Base-by-base conservation (phyloP, 2,888 invertebrate species). In the Stenchaetothrips biformis region DNA sequence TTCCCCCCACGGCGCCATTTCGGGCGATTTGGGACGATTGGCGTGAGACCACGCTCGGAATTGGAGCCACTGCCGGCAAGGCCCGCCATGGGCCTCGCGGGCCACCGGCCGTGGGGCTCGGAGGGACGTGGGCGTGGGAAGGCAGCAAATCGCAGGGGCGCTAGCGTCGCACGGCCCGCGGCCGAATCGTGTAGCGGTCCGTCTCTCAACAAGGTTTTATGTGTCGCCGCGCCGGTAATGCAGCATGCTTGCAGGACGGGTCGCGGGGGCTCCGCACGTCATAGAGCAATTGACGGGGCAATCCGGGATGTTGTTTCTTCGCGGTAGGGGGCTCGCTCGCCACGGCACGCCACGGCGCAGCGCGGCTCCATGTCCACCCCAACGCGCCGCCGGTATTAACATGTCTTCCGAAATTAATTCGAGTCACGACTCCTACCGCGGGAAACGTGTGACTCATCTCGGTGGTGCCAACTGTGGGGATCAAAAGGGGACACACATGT, bases 371-470 rank as follows among this genome's bases (percentile, higher is more conserved):
- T n/a, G n/a, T n/a, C n/a, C n/a, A n/a, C n/a, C n/a, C 67, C 67
- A 25, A 25, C 67, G 67, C 67, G 67, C 67, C 67, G 21, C 25
- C 67, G 11, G 67, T 74, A 74, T 74, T 74, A 74, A 74, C 67
- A 74, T 74, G 67, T 74, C 67, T 21, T 25, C 25, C 67, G 67
- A 74, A 74, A 74, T 74, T 74, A 74, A 74, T 74, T 74, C 67
- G 67, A 74, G 67, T 74, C 67, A 74, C 67, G 67, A 74, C 67
- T 59, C 59, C 59, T 59, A 18, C 18, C 59, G 59, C 59, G 59
- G 59, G 59, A 59, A 13, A 59, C 2, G 67, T 25, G 67, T 74
- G 67, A 74, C 21, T 74, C 67, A 74, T n/a, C 67, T 53, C 13
- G 37, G 53, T 53, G 53, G 53, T 53, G 53, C 53, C 53, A 53